Conservation (phyloP, 2,888 invertebrate genomes). For the Thyatira batis region DNA sequence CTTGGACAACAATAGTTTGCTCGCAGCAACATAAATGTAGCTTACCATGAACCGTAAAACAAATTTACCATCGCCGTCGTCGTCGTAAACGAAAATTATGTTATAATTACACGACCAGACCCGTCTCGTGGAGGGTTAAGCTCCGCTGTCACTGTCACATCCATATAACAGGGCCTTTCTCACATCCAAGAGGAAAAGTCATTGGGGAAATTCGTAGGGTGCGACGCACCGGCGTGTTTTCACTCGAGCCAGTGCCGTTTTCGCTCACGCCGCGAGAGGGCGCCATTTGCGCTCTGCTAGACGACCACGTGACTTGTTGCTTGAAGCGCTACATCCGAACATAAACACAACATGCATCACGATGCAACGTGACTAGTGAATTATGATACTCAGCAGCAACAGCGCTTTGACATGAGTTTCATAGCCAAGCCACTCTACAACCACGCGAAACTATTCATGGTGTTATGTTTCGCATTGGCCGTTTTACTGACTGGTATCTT, state of each 20-base stretch:
- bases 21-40: background rate
- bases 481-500: conserved; percentile 62
- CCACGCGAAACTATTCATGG: conserved; percentile 68
- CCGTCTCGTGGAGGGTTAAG: conserved; percentile 21
- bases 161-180: conserved; percentile 55
- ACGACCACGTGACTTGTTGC: conserved; percentile 74
- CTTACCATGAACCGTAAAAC: conserved; percentile 15
- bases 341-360: conserved; percentile 53
- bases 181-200: conserved; percentile 74
- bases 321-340: conserved; percentile 38
- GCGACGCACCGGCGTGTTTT: conserved; percentile 75
- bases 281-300: conserved; percentile 57
- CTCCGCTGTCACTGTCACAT: conserved; percentile 39
- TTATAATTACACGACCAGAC: conserved; percentile 33
- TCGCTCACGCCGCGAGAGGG: conserved; percentile 77
- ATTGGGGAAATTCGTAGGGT: conserved; percentile 78
- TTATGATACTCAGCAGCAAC: conserved; percentile 33
- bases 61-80: conserved; percentile 33
- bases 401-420: conserved; percentile 70
- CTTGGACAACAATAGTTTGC: background rate
- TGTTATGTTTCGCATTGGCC: conserved; percentile 60
- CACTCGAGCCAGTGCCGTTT: conserved; percentile 72
- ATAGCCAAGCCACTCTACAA: conserved; percentile 64
- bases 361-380: conserved; percentile 46
- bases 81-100: conserved; percentile 29